Evolutionary conservation across 2,113 vertebrate genomes (phyloP).

Genomic region (Phalacrocorax pelagicus): DNA sequence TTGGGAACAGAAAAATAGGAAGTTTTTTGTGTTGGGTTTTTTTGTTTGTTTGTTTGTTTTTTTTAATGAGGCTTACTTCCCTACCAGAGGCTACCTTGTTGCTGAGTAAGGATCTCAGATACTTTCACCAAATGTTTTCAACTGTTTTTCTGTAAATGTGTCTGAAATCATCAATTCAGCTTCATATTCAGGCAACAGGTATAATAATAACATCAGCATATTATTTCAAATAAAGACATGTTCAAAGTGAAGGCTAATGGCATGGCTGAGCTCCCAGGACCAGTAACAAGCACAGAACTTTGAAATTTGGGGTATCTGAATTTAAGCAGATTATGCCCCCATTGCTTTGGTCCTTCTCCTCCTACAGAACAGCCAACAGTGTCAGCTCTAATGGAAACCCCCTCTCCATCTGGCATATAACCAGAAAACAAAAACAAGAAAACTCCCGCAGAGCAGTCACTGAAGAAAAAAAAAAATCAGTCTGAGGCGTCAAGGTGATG

Average conservation of each 20-base stretch:
- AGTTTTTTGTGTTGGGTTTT: too few relatives aligned
- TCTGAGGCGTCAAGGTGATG: background rate
- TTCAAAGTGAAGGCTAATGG: background rate
- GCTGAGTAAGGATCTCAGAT: background rate
- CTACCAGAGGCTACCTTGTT: background rate
- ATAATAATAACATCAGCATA: background rate
- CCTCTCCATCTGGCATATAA: background rate
- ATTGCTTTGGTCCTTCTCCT: background rate
- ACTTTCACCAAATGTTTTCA: accelerated
- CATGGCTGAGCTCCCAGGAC: background rate
- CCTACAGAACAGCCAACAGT: background rate
- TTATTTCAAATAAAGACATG: background rate
- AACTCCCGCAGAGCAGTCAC: background rate
- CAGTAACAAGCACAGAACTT: background rate
- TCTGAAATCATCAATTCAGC: background rate
- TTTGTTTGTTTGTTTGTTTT: too few relatives aligned
- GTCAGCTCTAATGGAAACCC: background rate
- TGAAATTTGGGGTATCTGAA: background rate
- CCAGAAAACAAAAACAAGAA: background rate
- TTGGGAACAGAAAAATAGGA: background rate
- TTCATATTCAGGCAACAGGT: background rate
- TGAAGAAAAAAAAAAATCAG: background rate
- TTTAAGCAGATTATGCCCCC: background rate
- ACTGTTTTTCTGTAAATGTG: background rate
- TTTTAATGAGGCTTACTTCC: background rate